Evolutionary conservation across 2,888 invertebrate genomes (phyloP).

Genomic region (Rhamnusium bicolor): DNA sequence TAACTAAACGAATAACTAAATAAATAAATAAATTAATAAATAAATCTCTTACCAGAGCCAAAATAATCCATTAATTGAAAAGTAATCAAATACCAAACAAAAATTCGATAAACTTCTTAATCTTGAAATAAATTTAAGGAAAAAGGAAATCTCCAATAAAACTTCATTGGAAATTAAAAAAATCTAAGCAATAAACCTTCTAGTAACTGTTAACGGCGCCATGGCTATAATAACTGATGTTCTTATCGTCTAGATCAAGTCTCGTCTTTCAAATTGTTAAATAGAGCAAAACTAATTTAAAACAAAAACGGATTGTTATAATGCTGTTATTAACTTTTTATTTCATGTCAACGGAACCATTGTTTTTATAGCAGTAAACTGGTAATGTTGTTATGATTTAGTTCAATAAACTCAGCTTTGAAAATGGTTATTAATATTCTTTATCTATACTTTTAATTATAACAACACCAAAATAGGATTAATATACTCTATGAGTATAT

Average conservation of each 20-base stretch:
- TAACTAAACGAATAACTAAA: no score
- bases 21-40: no score
- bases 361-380: conserved; percentile 1
- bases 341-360: conserved; percentile 10
- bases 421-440: not conserved
- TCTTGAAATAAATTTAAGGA: no score
- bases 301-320: not conserved
- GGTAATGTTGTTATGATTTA: conserved; percentile 17
- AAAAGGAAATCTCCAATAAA: no score
- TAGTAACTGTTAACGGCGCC: not conserved
- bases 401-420: conserved; percentile 13
- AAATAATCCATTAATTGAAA: no score
- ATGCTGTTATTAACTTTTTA: conserved; percentile 20
- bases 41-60: no score
- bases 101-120: no score
- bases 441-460: not conserved
- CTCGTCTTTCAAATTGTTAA: conserved; percentile 16
- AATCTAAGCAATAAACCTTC: not conserved
- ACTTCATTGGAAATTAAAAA: not conserved
- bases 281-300: conserved; percentile 16
- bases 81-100: no score
- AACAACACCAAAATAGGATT: not conserved
- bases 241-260: conserved; percentile 15
- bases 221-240: not conserved
- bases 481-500: no score